These are phyloP conservation scores for Buphagus erythrorhynchus DNA, from an alignment of 2,797 vertebrate genomes.

Conservation along the genomic window DNA sequence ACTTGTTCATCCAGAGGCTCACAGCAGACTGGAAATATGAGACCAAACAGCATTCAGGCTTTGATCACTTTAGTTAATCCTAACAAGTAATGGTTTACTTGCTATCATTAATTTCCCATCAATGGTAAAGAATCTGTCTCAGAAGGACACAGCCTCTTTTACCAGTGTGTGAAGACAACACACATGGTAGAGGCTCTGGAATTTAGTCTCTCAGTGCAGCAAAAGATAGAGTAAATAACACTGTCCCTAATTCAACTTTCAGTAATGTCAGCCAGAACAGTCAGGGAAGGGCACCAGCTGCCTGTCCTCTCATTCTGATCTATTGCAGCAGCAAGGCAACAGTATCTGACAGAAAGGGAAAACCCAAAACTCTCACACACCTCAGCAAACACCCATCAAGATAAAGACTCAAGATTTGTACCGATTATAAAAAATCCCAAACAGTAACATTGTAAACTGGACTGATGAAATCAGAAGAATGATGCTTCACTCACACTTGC, in stretches of 20 bases:
- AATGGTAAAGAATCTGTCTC: constrained; percentile 34
- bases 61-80: background rate
- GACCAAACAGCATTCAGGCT: background rate
- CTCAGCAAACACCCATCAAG: background rate
- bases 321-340: background rate
- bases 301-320: constrained; percentile 22
- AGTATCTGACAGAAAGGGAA: background rate
- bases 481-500: background rate
- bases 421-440: background rate
- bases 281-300: constrained; percentile 56
- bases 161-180: constrained; percentile 19
- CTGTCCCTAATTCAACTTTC: constrained; percentile 65
- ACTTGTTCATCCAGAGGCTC: background rate
- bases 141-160: background rate
- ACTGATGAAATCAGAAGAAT: background rate
- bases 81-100: background rate
- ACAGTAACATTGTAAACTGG: background rate
- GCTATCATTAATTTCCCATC: constrained; percentile 31
- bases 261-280: constrained; percentile 60
- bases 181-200: background rate
- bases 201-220: constrained; percentile 31
- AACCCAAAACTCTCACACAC: background rate
- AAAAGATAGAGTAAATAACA: constrained; percentile 62
- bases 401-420: background rate
- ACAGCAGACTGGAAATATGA: background rate